Percentiles rank a stretch among this genome's conserved stretches.
phyloP scores from a whole-genome alignment of 1,140 invertebrate genomes.

The Listronotus bonariensis region DNA sequence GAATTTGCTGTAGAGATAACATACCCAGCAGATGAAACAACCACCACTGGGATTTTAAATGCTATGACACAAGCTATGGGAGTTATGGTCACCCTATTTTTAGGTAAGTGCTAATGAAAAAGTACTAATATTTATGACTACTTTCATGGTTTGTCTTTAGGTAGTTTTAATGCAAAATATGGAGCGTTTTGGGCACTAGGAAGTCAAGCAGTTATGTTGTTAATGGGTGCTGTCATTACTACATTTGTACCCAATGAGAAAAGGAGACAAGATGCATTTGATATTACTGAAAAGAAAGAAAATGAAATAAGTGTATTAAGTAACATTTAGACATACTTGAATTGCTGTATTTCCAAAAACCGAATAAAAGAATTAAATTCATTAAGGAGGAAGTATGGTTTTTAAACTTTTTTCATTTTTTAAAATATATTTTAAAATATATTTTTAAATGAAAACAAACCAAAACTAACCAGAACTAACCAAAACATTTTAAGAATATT shows the following conservation, averaged over 20 bases:
- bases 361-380: too few relatives aligned
- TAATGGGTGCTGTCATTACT: conserved; percentile 40
- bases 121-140: neutral
- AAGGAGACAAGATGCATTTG: conserved; percentile 32
- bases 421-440: too few relatives aligned
- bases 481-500: too few relatives aligned
- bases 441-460: too few relatives aligned
- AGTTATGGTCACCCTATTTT: conserved; percentile 35
- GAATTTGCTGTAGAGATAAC: conserved; percentile 46
- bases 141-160: conserved; percentile 1
- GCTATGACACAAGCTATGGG: conserved; percentile 42
- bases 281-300: neutral
- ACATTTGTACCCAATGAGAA: conserved; percentile 36
- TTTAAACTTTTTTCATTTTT: too few relatives aligned
- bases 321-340: neutral
- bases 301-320: neutral
- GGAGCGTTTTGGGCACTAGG: conserved; percentile 37
- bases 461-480: too few relatives aligned
- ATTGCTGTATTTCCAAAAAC: too few relatives aligned
- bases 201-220: conserved; percentile 30
- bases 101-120: conserved; percentile 11
- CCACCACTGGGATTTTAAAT: conserved; percentile 43
- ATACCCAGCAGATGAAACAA: conserved; percentile 44
- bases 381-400: too few relatives aligned
- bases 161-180: conserved; percentile 21